Evolutionary conservation across 2,113 vertebrate genomes (phyloP).

Genomic region (Carassius gibelio): DNA sequence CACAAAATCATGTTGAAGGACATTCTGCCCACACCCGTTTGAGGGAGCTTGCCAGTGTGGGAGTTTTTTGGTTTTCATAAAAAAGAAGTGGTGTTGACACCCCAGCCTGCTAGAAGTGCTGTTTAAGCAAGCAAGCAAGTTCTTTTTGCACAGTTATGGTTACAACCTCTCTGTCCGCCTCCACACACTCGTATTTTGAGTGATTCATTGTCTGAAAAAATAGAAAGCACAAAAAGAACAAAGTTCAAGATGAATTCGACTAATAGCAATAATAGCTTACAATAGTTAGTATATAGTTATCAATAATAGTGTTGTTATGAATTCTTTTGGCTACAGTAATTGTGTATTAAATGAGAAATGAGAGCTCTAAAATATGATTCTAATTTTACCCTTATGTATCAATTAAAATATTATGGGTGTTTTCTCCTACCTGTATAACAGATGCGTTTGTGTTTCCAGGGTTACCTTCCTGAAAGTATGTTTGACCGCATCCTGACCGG

Average conservation of each 20-base stretch:
- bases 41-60: not conserved
- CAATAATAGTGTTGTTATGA: not conserved
- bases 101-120: not conserved
- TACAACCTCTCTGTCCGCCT: not conserved
- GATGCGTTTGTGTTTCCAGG: conserved; percentile 71
- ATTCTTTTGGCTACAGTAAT: not conserved
- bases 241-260: not conserved
- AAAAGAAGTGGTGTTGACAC: not conserved
- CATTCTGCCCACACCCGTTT: not conserved
- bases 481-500: conserved; percentile 96
- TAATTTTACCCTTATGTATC: not conserved
- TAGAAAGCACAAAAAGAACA: not conserved
- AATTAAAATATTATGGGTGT: not conserved
- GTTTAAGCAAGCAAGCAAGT: too few species aligned
- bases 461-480: conserved; percentile 96
- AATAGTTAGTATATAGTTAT: too few species aligned
- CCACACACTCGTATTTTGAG: not conserved
- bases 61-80: not conserved
- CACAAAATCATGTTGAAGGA: not conserved
- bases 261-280: not conserved
- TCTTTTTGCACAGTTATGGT: not conserved
- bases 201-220: not conserved
- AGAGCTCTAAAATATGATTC: not conserved
- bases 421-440: not conserved
- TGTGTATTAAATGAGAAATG: too few species aligned